Base-by-base conservation (phyloP, 2,888 invertebrate genomes). In the Ctenicera cuprea region DNA sequence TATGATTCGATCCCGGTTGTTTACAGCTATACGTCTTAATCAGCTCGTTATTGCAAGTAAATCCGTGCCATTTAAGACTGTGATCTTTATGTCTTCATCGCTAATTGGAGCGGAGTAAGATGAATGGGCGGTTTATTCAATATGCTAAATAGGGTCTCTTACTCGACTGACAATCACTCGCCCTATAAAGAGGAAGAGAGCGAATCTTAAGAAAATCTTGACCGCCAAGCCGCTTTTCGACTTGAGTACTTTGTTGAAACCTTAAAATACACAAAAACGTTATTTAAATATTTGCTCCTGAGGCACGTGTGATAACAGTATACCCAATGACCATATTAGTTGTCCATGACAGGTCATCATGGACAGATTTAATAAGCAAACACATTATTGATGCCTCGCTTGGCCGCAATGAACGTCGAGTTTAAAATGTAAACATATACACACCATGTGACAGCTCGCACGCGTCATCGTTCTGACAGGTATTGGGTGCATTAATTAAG, bases 1-100 rank as follows among this genome's bases (percentile, higher is more conserved):
- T 72, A 72, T 72, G 72, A 72, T 72, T 72, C 54, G 67, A 67
- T 67, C 64, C 63, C 72, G 74, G 66, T 67, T 71, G 52, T 76
- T 73, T 75, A 67, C 67, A 61, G 67, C 80, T 73, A 80, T 82
- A 80, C 79, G 79, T 82, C 81, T 82, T 81, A 81, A 81, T 82
- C 81, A 81, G 74, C 75, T 72, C 74, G 78, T 78, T 78, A 79
- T 80, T 79, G 78, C 80, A 68, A 73, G 63, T 75, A 78, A 79
- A 79, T 78, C 78, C 76, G 74, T 66, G 76, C 75, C 75, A 77
- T 76, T 78, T 78, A 78, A 64, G 72, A 72, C 74, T 71, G 62
- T 73, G 76, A 73, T 75, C 76, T 78, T 74, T 78, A 73, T 76
- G 78, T 80, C 79, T 78, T 79, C 76, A 71, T 77, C 75, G 75